phyloP scores from a whole-genome alignment of 30 jellyfish, hydroid and myxozoan species.

The Hydractinia echinata region DNA sequence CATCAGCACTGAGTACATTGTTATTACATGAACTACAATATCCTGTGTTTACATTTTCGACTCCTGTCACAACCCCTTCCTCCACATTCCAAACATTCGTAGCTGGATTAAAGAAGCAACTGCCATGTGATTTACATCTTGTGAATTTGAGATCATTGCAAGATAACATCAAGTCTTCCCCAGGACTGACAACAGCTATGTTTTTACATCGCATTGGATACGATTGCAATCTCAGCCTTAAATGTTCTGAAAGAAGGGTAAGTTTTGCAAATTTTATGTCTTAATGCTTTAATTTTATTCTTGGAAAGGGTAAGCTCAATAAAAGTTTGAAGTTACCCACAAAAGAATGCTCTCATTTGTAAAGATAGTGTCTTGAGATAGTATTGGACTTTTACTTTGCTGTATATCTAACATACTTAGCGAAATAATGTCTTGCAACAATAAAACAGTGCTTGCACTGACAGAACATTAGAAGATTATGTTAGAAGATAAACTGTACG shows the following conservation, averaged over 20 bases:
- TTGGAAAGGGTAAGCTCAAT: too few relatives aligned
- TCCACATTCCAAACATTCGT: conserved; percentile 21
- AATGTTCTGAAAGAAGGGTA: conserved; percentile 65
- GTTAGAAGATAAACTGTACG: too few relatives aligned
- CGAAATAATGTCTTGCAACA: too few relatives aligned
- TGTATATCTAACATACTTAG: too few relatives aligned
- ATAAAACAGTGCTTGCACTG: too few relatives aligned
- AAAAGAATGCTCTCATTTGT: too few relatives aligned
- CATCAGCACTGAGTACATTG: conserved; percentile 59
- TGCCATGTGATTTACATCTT: conserved; percentile 85
- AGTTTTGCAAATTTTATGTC: background rate
- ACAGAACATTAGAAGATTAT: too few relatives aligned
- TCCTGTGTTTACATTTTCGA: conserved; percentile 50
- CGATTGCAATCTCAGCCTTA: conserved; percentile 60
- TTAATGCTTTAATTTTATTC: background rate
- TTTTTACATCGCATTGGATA: conserved; percentile 70
- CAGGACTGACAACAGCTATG: conserved; percentile 56
- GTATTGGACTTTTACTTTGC: too few relatives aligned
- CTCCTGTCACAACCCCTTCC: conserved; percentile 28
- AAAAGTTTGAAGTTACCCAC: too few relatives aligned
- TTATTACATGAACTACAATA: conserved; percentile 63
- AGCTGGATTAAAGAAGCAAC: conserved; percentile 57
- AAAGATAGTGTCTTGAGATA: too few relatives aligned
- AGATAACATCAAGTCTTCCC: conserved; percentile 35
- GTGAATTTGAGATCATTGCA: conserved; percentile 65